These are phyloP conservation scores for Platycnemis pennipes DNA, from an alignment of 2,888 invertebrate species.

Conservation along the genomic window DNA sequence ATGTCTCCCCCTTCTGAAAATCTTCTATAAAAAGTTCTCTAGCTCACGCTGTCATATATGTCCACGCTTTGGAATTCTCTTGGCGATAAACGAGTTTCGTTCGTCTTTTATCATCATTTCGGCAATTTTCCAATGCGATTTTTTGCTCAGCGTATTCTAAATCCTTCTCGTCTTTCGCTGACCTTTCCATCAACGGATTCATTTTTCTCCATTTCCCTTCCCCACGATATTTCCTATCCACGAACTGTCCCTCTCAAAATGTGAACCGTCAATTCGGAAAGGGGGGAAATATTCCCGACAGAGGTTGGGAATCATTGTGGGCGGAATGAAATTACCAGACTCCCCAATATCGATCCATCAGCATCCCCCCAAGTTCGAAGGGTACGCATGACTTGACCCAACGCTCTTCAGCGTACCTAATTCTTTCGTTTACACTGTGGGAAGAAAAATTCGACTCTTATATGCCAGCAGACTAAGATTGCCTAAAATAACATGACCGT, in stretches of 20 bases:
- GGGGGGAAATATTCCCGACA: not conserved
- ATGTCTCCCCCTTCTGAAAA: no score
- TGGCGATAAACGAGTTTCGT: no score
- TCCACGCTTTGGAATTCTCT: no score
- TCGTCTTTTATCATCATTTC: not conserved
- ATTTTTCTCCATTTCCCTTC: constrained; percentile 9
- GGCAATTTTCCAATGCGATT: not conserved
- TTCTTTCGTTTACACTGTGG: no score
- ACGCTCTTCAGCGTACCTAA: not conserved
- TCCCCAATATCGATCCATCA: not conserved
- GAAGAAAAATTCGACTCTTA: no score
- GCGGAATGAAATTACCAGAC: not conserved
- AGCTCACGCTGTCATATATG: no score
- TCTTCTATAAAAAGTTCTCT: no score
- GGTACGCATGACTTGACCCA: not conserved
- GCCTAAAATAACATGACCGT: no score
- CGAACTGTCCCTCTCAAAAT: not conserved
- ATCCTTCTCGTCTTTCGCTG: not conserved
- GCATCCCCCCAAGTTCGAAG: not conserved
- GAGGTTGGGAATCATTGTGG: not conserved
- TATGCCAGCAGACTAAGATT: no score
- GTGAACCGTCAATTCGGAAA: not conserved
- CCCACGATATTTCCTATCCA: not conserved
- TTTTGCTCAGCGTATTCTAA: not conserved
- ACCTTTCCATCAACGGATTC: not conserved